Evolutionary conservation across 2,113 vertebrate species (phyloP), one percentile per base, ranked within the genome.

Genomic region (Jaculus jaculus): DNA sequence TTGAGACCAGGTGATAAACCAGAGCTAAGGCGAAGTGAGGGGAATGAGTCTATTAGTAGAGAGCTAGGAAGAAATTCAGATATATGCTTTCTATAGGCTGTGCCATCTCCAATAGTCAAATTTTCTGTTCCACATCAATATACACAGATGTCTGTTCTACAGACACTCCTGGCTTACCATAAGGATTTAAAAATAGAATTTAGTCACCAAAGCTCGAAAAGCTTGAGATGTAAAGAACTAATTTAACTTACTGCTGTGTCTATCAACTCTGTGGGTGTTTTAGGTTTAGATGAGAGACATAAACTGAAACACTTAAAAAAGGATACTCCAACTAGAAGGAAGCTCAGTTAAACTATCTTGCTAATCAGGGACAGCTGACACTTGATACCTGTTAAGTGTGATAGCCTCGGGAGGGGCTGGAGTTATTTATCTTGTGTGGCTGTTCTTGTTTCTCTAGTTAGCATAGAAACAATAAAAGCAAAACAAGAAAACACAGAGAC

Each of bases 121-220:
- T 39, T 63, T 87, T 60, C 87, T 60, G 72, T 87, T 85, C 85
- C 18, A 16, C 17, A 20, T 61, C 39, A 77, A 60, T 91, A n/a
- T 37, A n/a, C 47, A 21, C 81, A 96, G 81, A 78, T 92, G 84
- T 92, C 93, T 96, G 93, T 42, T 87, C 73, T 66, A 75, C n/a
- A 68, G 63, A 90, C 16, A 63, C 69, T 60, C 71, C 75, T 51
- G 84, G 94, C 81, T 94, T 72, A n/a, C 86, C 80, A 18, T 30
- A 80, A 94, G 24, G 63, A 68, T 39, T 60, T 83, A 94, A 94
- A 97, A 97, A 94, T 93, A 92, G 95, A 94, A 92, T 58, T 84
- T 79, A 66, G 81, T 87, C 74, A 93, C 73, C 21, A 90, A 71
- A 74, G 20, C 78, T 93, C 28, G 75, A 73, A 77, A 92, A 84